Percentiles rank a stretch among this genome's conserved stretches.
These are phyloP conservation scores for Psilopogon haemacephalus DNA, from an alignment of 2,113 vertebrate species.

Conservation along the genomic window DNA sequence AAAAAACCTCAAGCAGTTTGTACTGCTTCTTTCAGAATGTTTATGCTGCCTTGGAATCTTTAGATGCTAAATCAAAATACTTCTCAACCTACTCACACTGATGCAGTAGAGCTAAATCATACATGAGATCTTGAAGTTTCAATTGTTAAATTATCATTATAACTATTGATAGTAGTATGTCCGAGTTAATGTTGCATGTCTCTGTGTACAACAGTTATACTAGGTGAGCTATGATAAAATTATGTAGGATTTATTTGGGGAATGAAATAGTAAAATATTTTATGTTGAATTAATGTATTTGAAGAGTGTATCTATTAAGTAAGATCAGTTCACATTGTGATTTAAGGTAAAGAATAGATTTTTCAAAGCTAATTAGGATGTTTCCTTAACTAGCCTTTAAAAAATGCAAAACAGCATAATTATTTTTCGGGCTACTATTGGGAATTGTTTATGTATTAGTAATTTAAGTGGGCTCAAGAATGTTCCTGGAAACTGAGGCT, in stretches of 20 bases:
- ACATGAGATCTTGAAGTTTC: not conserved
- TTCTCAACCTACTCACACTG: not conserved
- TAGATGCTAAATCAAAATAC: not conserved
- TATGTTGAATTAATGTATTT: not conserved
- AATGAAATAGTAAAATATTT: not conserved
- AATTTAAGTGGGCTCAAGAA: not conserved
- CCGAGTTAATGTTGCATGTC: not conserved
- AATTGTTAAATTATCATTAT: not conserved
- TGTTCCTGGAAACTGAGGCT: not conserved
- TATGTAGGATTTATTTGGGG: not conserved
- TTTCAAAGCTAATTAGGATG: not conserved
- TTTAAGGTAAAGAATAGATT: not conserved
- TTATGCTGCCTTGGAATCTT: not conserved
- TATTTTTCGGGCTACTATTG: not conserved
- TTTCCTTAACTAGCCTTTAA: not conserved
- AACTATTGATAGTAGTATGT: not conserved
- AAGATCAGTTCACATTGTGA: not conserved
- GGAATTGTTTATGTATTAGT: not conserved
- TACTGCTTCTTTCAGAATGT: not conserved
- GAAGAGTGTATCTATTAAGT: not conserved
- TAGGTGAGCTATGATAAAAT: not conserved
- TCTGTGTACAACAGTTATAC: not conserved
- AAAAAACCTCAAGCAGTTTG: not conserved
- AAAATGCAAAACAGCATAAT: not conserved
- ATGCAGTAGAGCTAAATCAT: not conserved